A percentile compares a stretch with the other conserved stretches of the same genome.
phyloP scores from a whole-genome alignment of 2,797 vertebrate species.

The Helostoma temminkii region DNA sequence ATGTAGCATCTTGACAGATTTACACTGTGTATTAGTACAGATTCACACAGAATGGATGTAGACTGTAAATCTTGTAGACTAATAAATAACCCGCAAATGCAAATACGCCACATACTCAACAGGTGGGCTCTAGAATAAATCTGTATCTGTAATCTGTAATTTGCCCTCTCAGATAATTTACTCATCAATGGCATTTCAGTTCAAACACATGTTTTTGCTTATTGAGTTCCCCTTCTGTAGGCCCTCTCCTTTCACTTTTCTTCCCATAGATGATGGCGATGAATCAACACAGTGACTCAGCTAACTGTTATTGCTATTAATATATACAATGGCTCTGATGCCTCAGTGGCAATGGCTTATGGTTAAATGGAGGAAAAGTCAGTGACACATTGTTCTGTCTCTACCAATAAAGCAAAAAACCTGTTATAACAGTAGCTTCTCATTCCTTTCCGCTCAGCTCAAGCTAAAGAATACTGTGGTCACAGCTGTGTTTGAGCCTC shows the following conservation, averaged over 20 bases:
- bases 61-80: no score
- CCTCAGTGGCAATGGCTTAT: background rate
- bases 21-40: no score
- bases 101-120: no score
- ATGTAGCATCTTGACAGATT: no score
- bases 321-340: background rate
- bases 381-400: constrained; percentile 6
- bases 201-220: no score
- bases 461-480: constrained; percentile 44
- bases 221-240: no score
- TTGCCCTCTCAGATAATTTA: no score
- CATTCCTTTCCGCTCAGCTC: constrained; percentile 4
- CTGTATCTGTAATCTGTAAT: no score
- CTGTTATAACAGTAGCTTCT: constrained; percentile 16
- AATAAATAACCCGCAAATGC: no score
- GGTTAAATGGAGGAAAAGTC: background rate
- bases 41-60: no score
- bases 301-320: background rate
- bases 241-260: background rate
- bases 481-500: constrained; percentile 84
- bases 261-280: background rate
- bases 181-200: no score
- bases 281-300: constrained; percentile 22
- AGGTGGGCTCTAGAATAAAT: no score
- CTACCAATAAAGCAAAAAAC: constrained; percentile 1